Evolutionary conservation across 1,140 invertebrate species (phyloP), one percentile per base, ranked within the genome.

Genomic region (Drosophila neocordata): DNA sequence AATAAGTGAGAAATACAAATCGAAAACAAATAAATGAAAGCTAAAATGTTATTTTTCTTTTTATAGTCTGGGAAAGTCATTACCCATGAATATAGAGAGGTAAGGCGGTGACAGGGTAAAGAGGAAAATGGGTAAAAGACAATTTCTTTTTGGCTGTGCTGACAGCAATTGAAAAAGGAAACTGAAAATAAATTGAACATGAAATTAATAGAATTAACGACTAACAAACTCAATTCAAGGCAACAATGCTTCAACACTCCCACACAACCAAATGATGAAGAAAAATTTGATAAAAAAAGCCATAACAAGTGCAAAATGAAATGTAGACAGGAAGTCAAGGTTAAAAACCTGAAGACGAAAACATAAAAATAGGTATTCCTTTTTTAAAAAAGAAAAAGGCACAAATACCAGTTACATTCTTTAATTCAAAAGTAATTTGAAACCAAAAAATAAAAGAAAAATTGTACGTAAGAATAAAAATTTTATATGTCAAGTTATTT

Each of bases 201-300:
- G 44, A 79, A 79, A 69, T 83, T 88, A 88, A 88, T 79, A 72
- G 79, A 88, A 88, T 88, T 88, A 83, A 69, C 66, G 69, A 58
- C 61, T 61, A 51, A 55, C 58, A 65, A 84, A 79, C 69, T 74
- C 37, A 69, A 85, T 85, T 85, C 77, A 85, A 78, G 81, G 81
- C 77, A 64, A 44, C 58, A 37, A 55, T 37, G 31, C 53, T 56
- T 34, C 15, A 20, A 48, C 41, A 38, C 37, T n/a, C 37, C 12
- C 41, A n/a, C 41, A 8, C 18, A 9, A 55, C 5, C 4, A 12
- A 66, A 44, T 48, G 41, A 0, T 18, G 8, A 44, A 2, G n/a
- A 18, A 44, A 44, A 44, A 18, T 6, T n/a, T 44, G 2, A 12
- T 3, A 31, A 11, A 4, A 35, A 35, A 35, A 35, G 34, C 34